Percentiles rank a stretch among this genome's conserved stretches.
Evolutionary conservation across 2,888 invertebrate genomes (phyloP).

Genomic region (Plebejus melissa): DNA sequence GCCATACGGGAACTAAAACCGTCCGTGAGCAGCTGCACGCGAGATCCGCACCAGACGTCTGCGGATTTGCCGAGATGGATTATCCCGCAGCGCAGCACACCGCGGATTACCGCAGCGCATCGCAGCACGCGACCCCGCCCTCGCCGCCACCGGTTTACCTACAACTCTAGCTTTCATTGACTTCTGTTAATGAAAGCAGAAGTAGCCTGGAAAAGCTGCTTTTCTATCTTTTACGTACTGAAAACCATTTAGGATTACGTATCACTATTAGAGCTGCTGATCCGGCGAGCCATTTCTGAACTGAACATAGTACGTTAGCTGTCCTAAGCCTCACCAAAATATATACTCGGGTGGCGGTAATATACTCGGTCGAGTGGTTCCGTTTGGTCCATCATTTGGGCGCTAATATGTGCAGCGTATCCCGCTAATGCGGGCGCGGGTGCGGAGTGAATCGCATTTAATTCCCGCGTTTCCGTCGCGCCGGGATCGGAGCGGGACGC

Average conservation of each 20-base stretch:
- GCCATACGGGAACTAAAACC: neutral
- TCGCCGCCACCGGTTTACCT: neutral
- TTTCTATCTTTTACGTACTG: neutral
- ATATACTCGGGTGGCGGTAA: neutral
- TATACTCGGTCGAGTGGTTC: conserved; percentile 1
- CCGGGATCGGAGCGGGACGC: neutral
- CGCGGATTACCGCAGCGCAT: neutral
- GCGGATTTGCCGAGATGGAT: conserved; percentile 6
- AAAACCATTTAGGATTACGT: neutral
- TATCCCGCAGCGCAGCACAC: neutral
- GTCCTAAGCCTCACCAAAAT: neutral
- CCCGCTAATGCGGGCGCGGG: neutral
- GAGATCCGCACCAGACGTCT: neutral
- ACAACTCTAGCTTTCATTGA: neutral
- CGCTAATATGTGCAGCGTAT: neutral
- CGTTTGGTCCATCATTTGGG: neutral
- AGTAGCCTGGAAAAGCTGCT: neutral
- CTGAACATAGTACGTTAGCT: neutral
- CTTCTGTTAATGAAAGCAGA: neutral
- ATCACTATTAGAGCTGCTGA: neutral
- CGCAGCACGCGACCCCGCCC: neutral
- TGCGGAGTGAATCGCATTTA: neutral
- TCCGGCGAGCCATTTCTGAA: neutral
- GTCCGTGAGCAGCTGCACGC: neutral
- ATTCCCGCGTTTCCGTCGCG: neutral